phyloP scores from a whole-genome alignment of 1,140 invertebrate genomes.

The Drosophila asahinai region DNA sequence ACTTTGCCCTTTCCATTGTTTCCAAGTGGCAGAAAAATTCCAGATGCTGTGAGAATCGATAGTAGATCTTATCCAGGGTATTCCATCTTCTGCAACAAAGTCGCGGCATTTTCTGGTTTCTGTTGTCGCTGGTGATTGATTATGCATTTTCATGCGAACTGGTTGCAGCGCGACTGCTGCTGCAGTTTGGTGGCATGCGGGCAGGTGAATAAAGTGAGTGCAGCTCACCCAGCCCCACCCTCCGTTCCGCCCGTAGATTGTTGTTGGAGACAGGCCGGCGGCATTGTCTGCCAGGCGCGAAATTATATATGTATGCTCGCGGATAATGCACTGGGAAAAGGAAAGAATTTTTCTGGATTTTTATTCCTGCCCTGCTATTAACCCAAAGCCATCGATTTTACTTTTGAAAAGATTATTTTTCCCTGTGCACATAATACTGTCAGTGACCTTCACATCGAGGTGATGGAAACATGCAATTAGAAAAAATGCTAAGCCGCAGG shows the following conservation, averaged over 20 bases:
- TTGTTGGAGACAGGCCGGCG: constrained; percentile 72
- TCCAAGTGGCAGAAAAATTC: neutral
- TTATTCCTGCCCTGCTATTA: neutral
- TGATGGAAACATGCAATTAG: constrained; percentile 66
- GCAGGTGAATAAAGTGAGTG: constrained; percentile 50
- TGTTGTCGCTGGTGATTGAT: constrained; percentile 73
- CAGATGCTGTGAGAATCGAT: neutral
- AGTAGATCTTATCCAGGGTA: constrained; percentile 20
- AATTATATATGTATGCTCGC: constrained; percentile 27
- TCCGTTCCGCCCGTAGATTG: constrained; percentile 50
- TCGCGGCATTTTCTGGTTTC: constrained; percentile 16
- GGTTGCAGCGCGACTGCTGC: constrained; percentile 46
- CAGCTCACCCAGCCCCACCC: constrained; percentile 18
- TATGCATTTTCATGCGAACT: constrained; percentile 82
- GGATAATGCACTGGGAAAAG: constrained; percentile 18
- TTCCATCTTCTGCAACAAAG: constrained; percentile 4
- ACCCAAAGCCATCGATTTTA: neutral
- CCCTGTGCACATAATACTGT: constrained; percentile 46
- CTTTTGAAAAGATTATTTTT: neutral
- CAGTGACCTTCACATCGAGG: constrained; percentile 71
- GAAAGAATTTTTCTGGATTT: neutral
- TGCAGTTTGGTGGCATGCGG: constrained; percentile 62
- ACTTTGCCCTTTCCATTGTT: neutral
- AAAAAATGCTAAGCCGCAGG: constrained; percentile 65
- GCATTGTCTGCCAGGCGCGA: constrained; percentile 49